Evolutionary conservation across 2,113 vertebrate species (phyloP).

Genomic region (Neomonachus schauinslandi): DNA sequence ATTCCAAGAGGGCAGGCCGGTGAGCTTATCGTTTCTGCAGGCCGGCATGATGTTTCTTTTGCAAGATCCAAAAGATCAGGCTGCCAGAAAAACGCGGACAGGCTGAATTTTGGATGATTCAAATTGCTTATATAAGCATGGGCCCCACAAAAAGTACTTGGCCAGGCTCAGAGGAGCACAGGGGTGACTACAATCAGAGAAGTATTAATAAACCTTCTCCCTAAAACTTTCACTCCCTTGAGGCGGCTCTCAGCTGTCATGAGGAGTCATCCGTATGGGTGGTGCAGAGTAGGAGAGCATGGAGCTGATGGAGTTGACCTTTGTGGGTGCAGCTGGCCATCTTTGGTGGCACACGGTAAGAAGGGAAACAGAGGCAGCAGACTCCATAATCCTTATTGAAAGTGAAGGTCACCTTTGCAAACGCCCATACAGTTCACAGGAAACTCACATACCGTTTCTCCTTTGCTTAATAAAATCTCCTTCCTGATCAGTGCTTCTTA

Average conservation of each 20-base stretch:
- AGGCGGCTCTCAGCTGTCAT: background rate
- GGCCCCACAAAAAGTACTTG: background rate
- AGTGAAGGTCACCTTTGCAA: background rate
- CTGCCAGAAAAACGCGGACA: background rate
- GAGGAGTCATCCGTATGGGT: background rate
- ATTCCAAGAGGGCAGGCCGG: background rate
- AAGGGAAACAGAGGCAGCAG: background rate
- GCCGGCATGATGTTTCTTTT: background rate
- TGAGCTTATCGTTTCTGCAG: background rate
- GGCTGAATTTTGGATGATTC: background rate
- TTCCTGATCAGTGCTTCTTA: background rate
- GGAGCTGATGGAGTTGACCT: background rate
- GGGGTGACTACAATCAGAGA: no score
- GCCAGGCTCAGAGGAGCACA: background rate
- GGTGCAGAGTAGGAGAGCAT: background rate
- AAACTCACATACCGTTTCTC: background rate
- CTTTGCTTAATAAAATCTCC: background rate
- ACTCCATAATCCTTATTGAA: background rate
- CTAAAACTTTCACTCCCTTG: background rate
- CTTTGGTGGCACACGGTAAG: background rate
- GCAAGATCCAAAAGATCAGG: background rate
- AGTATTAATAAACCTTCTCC: background rate
- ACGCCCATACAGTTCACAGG: accelerated
- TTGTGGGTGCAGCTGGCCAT: background rate
- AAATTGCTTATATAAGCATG: background rate